Evolutionary conservation across 1,140 invertebrate species (phyloP).

Genomic region (Zaprionus ghesquierei): DNA sequence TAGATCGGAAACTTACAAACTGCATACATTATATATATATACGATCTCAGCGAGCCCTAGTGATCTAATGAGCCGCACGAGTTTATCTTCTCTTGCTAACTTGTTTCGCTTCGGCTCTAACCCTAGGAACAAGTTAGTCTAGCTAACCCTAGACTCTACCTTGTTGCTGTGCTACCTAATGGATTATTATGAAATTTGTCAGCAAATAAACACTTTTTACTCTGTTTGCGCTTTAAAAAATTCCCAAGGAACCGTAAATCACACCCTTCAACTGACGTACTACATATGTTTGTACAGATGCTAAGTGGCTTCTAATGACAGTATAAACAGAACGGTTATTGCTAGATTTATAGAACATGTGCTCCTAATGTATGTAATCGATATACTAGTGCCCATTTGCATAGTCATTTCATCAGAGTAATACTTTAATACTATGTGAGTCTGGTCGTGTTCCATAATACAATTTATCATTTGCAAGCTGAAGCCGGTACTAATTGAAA

Average conservation of each 20-base stretch:
- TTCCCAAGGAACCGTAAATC: not conserved
- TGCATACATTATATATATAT: not conserved
- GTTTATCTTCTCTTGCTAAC: slow-evolving; percentile 18
- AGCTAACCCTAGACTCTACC: too few species aligned
- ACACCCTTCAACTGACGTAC: not conserved
- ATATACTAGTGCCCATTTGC: slow-evolving; percentile 19
- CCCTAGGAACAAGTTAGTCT: not conserved
- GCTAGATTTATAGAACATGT: slow-evolving; percentile 10
- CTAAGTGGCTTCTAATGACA: not conserved
- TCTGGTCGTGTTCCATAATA: not conserved
- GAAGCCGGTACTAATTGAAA: too few species aligned
- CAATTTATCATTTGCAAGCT: not conserved
- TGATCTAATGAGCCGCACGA: not conserved
- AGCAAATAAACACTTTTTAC: not conserved
- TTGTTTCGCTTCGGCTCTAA: slow-evolving; percentile 6
- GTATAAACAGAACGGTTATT: slow-evolving; percentile 7
- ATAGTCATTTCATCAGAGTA: too few species aligned
- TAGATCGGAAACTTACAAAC: not conserved
- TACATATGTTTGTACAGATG: not conserved
- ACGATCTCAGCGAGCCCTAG: not conserved
- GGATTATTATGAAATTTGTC: not conserved
- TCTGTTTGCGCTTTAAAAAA: not conserved
- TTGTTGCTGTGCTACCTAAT: not conserved
- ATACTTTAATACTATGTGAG: too few species aligned
- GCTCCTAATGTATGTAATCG: slow-evolving; percentile 5